A percentile compares a stretch with the other conserved stretches of the same genome.
Evolutionary conservation across 2,797 vertebrate genomes (phyloP).

Genomic region (Enteromius anoplus): DNA sequence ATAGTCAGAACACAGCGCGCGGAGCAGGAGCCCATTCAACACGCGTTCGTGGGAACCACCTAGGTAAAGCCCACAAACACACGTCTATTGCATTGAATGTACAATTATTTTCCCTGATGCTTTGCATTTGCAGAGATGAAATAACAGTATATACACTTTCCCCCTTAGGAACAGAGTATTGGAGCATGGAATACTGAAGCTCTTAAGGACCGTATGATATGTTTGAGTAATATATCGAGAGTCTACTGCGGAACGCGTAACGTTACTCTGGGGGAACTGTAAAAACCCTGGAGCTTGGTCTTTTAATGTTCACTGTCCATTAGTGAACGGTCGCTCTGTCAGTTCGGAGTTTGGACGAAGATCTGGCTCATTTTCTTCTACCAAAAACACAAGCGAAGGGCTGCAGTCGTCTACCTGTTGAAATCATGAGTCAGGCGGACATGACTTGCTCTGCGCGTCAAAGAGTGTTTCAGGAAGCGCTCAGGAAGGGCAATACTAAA

Average conservation of each 20-base stretch:
- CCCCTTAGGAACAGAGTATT: background rate
- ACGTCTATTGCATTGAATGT: background rate
- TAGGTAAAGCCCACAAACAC: constrained; percentile 36
- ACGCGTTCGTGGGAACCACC: constrained; percentile 49
- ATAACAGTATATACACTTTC: background rate
- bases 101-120: background rate
- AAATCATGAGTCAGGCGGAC: constrained; percentile 92
- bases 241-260: constrained; percentile 49
- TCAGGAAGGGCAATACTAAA: constrained; percentile 94
- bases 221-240: background rate
- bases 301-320: background rate
- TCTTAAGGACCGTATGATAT: background rate
- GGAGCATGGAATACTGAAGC: constrained; percentile 34
- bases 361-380: background rate
- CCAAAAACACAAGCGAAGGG: constrained; percentile 8
- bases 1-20: constrained; percentile 29
- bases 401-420: constrained; percentile 59
- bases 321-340: too few relatives aligned
- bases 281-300: background rate
- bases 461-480: constrained; percentile 96
- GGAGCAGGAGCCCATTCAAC: constrained; percentile 20
- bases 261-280: constrained; percentile 42
- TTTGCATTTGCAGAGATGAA: background rate
- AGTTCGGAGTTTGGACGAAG: background rate
- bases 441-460: constrained; percentile 89